phyloP scores from a whole-genome alignment of 2,888 invertebrate genomes.

The Nomada goodeniana region DNA sequence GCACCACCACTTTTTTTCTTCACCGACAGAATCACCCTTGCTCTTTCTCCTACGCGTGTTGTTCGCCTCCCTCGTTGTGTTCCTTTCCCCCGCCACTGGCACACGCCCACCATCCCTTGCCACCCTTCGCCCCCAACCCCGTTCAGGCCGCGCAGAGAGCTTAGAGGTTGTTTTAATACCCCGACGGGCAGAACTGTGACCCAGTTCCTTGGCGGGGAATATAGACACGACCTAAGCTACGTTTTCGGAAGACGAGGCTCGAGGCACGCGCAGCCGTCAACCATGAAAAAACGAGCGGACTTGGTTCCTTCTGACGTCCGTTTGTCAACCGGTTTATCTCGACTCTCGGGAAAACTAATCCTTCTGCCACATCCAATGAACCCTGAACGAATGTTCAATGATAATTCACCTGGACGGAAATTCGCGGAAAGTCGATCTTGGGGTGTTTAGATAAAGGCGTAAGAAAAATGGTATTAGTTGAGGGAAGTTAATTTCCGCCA shows the following conservation, averaged over 20 bases:
- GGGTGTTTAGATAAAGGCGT: background rate
- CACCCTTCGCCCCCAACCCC: conserved; percentile 5
- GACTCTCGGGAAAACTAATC: background rate
- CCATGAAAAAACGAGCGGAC: background rate
- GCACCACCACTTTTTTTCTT: conserved; percentile 3
- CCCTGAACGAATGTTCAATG: background rate
- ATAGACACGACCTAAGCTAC: conserved; percentile 47
- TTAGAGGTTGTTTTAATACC: conserved; percentile 65
- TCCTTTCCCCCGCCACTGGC: conserved; percentile 28
- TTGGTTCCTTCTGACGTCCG: background rate
- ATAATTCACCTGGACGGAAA: background rate
- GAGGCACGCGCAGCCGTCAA: conserved; percentile 29
- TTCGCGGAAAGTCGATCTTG: background rate
- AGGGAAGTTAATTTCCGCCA: conserved; percentile 27
- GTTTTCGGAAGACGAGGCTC: conserved; percentile 44
- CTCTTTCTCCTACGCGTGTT: conserved; percentile 51
- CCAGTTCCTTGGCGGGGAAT: conserved; percentile 49
- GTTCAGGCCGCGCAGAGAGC: conserved; percentile 34
- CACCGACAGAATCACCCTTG: conserved; percentile 30
- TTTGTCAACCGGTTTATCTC: background rate
- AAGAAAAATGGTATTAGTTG: conserved; percentile 3
- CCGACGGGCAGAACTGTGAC: conserved; percentile 62
- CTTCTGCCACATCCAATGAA: too few species aligned
- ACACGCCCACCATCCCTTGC: background rate
- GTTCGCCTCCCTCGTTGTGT: conserved; percentile 16